Evolutionary conservation across 2,797 vertebrate species (phyloP), one percentile per base, ranked within the genome.

Genomic region (Leptoclinus maculatus): DNA sequence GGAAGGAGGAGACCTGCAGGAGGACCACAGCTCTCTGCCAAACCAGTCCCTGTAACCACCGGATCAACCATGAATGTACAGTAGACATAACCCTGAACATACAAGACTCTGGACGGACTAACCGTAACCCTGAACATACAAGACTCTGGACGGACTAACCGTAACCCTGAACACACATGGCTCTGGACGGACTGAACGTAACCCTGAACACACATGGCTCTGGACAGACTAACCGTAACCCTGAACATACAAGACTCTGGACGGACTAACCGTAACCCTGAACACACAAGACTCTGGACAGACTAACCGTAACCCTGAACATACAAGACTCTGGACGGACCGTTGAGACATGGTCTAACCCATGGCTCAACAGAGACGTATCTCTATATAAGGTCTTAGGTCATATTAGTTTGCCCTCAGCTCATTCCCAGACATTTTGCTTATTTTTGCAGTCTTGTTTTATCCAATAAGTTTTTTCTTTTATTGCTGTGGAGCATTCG

Each of bases 1-100:
- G 70, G 81, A 76, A 59, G 4, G 74, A 41, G 88, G 82, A 69
- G 80, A 85, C 66, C 68, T 90, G 66, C 83, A 81, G 47, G 89
- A 82, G 43, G 81, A 87, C 7, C 70, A 73, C 56, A 69, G 85
- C 71, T 88, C 89, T 3, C 82, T 87, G 25, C 83, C 85, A 17
- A 58, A 23, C 27, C 66, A 73, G 25, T 89, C 87, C 0, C 77
- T 91, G 17, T 89, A 47, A 41, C 14, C 13, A 3, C 3, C 0
- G 53, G 25, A 12, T 12, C 6, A 19, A 45, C 67, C 38, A 21
- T 36, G 56, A n/a, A 2, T 7, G 1, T 23, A 36, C 25, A 58
- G 9, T n/a, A 11, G 16, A 49, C 47, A 3, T 49, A 1, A 49
- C 47, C 53, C 25, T 25, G 34, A 19, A 1, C 4, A 1, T 5